Evolutionary conservation across 2,888 invertebrate species (phyloP).

Genomic region (Limnephilus marmoratus): DNA sequence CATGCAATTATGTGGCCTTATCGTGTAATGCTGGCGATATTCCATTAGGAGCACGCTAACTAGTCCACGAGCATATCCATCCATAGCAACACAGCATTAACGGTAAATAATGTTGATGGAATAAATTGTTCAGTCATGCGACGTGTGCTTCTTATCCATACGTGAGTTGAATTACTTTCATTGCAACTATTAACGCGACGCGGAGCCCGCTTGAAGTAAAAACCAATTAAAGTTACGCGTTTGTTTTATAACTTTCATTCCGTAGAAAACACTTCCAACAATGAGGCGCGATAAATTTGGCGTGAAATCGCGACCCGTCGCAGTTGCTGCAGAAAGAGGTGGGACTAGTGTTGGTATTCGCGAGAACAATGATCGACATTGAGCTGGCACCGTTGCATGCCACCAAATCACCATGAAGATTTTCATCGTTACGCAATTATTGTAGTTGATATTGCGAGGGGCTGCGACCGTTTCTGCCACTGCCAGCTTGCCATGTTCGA

Average conservation of each 20-base stretch:
- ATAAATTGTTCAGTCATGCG: conserved; percentile 19
- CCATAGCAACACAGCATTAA: background rate
- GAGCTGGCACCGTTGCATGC: background rate
- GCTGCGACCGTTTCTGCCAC: background rate
- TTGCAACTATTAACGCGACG: background rate
- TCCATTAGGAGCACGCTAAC: conserved; percentile 11
- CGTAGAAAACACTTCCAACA: conserved; percentile 2
- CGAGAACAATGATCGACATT: background rate
- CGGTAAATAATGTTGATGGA: conserved; percentile 18
- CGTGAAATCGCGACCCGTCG: conserved; percentile 8
- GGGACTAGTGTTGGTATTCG: background rate
- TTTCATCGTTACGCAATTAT: conserved; percentile 14
- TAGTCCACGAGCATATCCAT: conserved; percentile 18
- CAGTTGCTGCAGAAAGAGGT: background rate
- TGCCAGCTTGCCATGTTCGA: background rate
- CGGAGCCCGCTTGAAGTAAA: background rate
- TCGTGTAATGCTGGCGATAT: background rate
- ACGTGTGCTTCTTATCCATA: conserved; percentile 2
- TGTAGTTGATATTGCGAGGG: background rate
- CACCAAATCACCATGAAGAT: background rate
- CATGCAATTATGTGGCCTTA: background rate
- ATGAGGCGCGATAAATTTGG: background rate
- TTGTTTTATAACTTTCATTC: conserved; percentile 2
- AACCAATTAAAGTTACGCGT: background rate
- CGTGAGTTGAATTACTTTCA: conserved; percentile 23